Percentiles rank a stretch among this genome's conserved stretches.
Conservation (phyloP, 2,797 vertebrate genomes). For the Characodon lateralis region DNA sequence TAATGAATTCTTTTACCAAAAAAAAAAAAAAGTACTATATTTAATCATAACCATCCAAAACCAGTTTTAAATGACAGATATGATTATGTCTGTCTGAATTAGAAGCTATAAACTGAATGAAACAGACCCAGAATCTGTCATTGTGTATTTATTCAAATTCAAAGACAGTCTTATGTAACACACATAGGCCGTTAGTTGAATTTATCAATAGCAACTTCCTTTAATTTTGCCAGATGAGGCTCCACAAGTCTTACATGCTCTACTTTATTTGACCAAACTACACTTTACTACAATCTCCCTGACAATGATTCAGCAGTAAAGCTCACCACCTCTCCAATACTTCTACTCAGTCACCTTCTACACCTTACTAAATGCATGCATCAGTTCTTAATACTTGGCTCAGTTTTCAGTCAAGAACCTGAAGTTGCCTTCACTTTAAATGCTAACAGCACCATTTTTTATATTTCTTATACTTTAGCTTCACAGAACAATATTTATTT, state of each 20-base stretch:
- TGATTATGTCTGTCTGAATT: not conserved
- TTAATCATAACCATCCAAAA: too few relatives aligned
- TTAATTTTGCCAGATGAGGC: slow-evolving; percentile 49
- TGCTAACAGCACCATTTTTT: slow-evolving; percentile 18
- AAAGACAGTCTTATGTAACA: slow-evolving; percentile 57
- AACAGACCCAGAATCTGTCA: slow-evolving; percentile 61
- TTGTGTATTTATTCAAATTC: slow-evolving; percentile 74
- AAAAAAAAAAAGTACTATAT: too few relatives aligned
- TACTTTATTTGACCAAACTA: slow-evolving; percentile 31
- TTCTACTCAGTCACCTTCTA: slow-evolving; percentile 39
- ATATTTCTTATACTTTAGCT: slow-evolving; percentile 38
- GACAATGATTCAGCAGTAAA: slow-evolving; percentile 39
- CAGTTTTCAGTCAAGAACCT: slow-evolving; percentile 49
- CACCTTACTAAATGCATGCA: slow-evolving; percentile 59
- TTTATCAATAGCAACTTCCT: slow-evolving; percentile 43
- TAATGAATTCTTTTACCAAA: too few relatives aligned
- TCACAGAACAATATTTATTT: slow-evolving; percentile 37
- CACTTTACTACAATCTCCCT: slow-evolving; percentile 50
- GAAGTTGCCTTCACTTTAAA: slow-evolving; percentile 28
- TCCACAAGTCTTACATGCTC: slow-evolving; percentile 49
- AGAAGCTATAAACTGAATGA: slow-evolving; percentile 44
- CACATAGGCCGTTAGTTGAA: slow-evolving; percentile 62
- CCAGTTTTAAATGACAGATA: not conserved
- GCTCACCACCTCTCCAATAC: slow-evolving; percentile 40
- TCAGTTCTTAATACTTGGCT: slow-evolving; percentile 49